Evolutionary conservation across 2,113 vertebrate genomes (phyloP), one percentile per base, ranked within the genome.

Genomic region (Deroptyus accipitrinus): DNA sequence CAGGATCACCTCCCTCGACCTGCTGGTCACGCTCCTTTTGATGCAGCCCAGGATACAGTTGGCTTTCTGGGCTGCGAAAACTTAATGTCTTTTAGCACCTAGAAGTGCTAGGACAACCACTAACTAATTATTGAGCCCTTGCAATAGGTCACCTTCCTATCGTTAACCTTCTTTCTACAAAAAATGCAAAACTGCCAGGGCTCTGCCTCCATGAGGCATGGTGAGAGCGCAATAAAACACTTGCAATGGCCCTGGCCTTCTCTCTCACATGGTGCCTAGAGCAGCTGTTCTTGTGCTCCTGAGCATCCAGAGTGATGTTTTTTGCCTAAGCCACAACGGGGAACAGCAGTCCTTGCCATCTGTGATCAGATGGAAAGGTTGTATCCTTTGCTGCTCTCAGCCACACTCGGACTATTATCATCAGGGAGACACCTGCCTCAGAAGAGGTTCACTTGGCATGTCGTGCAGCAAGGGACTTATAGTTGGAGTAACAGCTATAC

Each of bases 251-350:
- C 85, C 49, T 74, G 49, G 78, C n/a, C 54, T 41, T 83, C 86
- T 63, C 70, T 73, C 39, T 73, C 57, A 37, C 31, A 33, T 1
- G 1, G 19, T 39, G 33, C 49, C 31, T 49, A 63, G 63, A 63
- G 62, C 84, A 91, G 67, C 87, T 85, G 75, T 17, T 89, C 52
- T 39, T 1, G 0, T 44, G 55, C 3, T 76, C 79, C 70, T 10
- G 68, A 76, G 67, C 79, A 81, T 54, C 28, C 86, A 77, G 72
- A 93, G 86, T 63, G 79, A 19, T 48, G 57, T 18, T 7, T 87
- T 93, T 91, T 87, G 54, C 54, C 75, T 31, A 8, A 80, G 44
- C 48, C 78, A 33, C 28, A 4, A 33, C 4, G 17, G 20, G 55
- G 70, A 76, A 55, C 37, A 67, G 44, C 57, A 92, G 49, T 11